These are phyloP conservation scores for Hypena proboscidalis DNA, from an alignment of 2,888 invertebrate genomes.

Conservation along the genomic window DNA sequence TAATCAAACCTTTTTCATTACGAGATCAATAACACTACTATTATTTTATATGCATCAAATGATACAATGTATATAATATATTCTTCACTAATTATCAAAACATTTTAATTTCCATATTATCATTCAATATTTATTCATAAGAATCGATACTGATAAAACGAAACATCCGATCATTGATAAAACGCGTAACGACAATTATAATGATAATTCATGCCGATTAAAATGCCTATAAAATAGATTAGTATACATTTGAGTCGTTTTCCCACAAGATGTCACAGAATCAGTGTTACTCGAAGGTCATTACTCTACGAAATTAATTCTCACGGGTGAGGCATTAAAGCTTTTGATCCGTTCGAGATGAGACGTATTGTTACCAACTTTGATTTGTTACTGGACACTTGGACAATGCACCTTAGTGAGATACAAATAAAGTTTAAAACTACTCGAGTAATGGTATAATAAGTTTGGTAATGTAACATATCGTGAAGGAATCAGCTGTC, in stretches of 20 bases:
- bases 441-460: background rate
- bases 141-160: slow-evolving; percentile 13
- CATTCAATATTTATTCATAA: slow-evolving; percentile 21
- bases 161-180: slow-evolving; percentile 10
- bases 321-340: slow-evolving; percentile 73
- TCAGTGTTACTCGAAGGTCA: slow-evolving; percentile 65
- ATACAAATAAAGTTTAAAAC: slow-evolving; percentile 34
- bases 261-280: slow-evolving; percentile 70
- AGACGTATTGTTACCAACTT: slow-evolving; percentile 58
- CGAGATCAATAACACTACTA: slow-evolving; percentile 1
- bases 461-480: slow-evolving; percentile 48
- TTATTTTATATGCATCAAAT: background rate
- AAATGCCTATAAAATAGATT: slow-evolving; percentile 47
- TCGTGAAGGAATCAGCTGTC: slow-evolving; percentile 73
- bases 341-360: slow-evolving; percentile 67
- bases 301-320: slow-evolving; percentile 77
- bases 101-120: slow-evolving; percentile 12
- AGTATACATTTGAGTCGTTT: slow-evolving; percentile 48
- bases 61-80: background rate
- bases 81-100: slow-evolving; percentile 13
- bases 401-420: slow-evolving; percentile 39
- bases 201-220: slow-evolving; percentile 30
- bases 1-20: slow-evolving; percentile 9
- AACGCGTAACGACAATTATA: slow-evolving; percentile 24
- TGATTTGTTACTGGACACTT: slow-evolving; percentile 18